A percentile compares a stretch with the other conserved stretches of the same genome.
These are phyloP conservation scores for Typhlichthys subterraneus DNA, from an alignment of 2,797 vertebrate genomes.

Conservation along the genomic window DNA sequence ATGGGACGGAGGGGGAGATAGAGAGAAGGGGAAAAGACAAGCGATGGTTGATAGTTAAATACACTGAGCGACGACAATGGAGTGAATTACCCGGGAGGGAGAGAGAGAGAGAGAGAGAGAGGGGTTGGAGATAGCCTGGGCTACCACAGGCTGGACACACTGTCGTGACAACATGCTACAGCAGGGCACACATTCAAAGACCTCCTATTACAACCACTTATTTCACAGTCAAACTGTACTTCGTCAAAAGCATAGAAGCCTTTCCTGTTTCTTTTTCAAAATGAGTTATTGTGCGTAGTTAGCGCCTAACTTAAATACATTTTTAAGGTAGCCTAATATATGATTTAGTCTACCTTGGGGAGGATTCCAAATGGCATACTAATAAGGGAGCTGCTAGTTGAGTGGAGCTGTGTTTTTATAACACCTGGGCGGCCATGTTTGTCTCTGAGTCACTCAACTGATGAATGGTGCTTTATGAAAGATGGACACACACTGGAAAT, in stretches of 20 bases:
- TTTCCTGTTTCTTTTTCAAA: too few species aligned
- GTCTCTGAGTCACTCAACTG: slow-evolving; percentile 52
- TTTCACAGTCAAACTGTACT: too few species aligned
- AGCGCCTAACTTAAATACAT: too few species aligned
- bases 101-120: slow-evolving; percentile 17
- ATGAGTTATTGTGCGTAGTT: too few species aligned
- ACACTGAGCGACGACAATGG: slow-evolving; percentile 56
- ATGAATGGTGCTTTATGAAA: slow-evolving; percentile 66
- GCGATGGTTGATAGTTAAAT: slow-evolving; percentile 67
- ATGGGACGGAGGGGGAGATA: slow-evolving; percentile 33
- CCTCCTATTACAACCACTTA: too few species aligned
- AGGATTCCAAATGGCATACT: too few species aligned
- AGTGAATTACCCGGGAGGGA: slow-evolving; percentile 65
- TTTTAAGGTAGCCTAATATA: too few species aligned
- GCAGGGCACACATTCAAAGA: slow-evolving; percentile 3
- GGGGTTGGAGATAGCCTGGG: slow-evolving; percentile 22
- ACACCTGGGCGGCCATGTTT: too few species aligned
- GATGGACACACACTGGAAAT: slow-evolving; percentile 76
- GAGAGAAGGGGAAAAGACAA: slow-evolving; percentile 39
- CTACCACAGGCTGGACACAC: slow-evolving; percentile 18
- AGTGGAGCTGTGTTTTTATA: too few species aligned
- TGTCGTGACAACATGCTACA: neutral
- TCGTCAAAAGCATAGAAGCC: too few species aligned
- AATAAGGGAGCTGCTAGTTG: too few species aligned
- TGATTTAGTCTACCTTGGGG: too few species aligned